Base-by-base conservation (phyloP, 2,888 invertebrate species). In the Xestia xanthographa region DNA sequence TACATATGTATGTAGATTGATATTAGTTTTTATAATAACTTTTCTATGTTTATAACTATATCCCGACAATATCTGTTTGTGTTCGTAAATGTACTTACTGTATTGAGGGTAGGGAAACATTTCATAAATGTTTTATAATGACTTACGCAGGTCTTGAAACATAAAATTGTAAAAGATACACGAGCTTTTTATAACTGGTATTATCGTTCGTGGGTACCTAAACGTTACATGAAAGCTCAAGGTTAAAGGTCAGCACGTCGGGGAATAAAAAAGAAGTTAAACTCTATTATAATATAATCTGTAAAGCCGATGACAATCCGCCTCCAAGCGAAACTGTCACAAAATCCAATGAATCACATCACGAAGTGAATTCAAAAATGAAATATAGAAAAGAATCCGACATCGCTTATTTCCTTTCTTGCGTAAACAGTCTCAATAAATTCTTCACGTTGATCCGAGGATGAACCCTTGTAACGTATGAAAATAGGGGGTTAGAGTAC, bases 351-450 rank as follows among this genome's bases (percentile, higher is more conserved):
- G 48, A 70, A 81, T 83, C 74, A 80, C 62, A 81, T 83, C 74
- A 80, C 67, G 72, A 79, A 85, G 67, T 78, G 76, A 86, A 84
- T 84, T 82, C 67, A 69, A 79, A 82, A 86, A 86, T 86, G 83
- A 85, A 83, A 87, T 84, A 85, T 85, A 77, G 75, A 72, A 81
- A 84, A 86, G 82, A 86, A 86, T 84, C 81, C 80, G 67, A 88
- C 88, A 84, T 83, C 82, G 84, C 85, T 86, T 91, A 89, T 89
- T 90, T 89, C 87, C 90, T 88, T 86, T 89, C 89, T 89, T 90
- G 87, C 85, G 90, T 93, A 93, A 93, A 93, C 93, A 93, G 90
- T 92, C 92, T 92, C 93, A 92, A 94, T 95, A 95, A 94, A 95
- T 95, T 93, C 92, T 92, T 94, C 94, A 92, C 89, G 91, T 90